A percentile compares a stretch with the other conserved stretches of the same genome.
Evolutionary conservation across 2,797 vertebrate species (phyloP).

Genomic region (Diceros bicornis): DNA sequence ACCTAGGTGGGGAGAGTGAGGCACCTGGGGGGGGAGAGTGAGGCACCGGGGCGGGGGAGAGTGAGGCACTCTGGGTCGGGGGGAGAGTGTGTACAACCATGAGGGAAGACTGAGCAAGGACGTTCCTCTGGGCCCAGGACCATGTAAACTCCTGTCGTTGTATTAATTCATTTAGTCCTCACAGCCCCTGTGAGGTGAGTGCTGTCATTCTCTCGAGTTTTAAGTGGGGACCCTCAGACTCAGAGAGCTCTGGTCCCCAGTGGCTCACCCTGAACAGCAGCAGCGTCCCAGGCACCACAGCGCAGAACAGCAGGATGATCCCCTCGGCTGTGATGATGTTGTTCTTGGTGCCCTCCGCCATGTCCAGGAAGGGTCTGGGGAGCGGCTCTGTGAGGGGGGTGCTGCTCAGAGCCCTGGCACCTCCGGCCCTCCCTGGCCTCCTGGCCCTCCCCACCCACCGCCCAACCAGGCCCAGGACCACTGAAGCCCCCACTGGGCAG

Average conservation of each 20-base stretch:
- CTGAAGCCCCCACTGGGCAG: neutral
- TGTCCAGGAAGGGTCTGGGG: constrained; percentile 84
- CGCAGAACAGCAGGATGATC: constrained; percentile 85
- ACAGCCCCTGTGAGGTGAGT: too few species aligned
- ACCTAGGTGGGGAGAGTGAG: too few species aligned
- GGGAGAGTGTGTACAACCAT: neutral
- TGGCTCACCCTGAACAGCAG: constrained; percentile 87
- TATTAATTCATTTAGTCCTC: neutral
- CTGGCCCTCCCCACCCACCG: accelerated
- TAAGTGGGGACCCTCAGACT: neutral
- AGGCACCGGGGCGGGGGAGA: neutral
- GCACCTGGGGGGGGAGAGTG: neutral
- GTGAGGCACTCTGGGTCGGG: neutral
- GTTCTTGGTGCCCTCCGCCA: constrained; percentile 87
- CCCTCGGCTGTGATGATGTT: constrained; percentile 87
- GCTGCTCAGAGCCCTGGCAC: neutral
- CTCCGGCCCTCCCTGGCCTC: neutral
- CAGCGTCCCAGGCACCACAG: constrained; percentile 85
- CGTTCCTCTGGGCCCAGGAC: neutral
- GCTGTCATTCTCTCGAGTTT: neutral
- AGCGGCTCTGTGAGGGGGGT: constrained; percentile 63
- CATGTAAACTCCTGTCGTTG: neutral
- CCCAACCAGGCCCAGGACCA: neutral
- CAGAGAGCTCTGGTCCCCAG: accelerated
- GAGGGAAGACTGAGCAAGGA: neutral